Conservation (phyloP, 2,888 invertebrate species). For the Cataglyphis altisquamis region DNA sequence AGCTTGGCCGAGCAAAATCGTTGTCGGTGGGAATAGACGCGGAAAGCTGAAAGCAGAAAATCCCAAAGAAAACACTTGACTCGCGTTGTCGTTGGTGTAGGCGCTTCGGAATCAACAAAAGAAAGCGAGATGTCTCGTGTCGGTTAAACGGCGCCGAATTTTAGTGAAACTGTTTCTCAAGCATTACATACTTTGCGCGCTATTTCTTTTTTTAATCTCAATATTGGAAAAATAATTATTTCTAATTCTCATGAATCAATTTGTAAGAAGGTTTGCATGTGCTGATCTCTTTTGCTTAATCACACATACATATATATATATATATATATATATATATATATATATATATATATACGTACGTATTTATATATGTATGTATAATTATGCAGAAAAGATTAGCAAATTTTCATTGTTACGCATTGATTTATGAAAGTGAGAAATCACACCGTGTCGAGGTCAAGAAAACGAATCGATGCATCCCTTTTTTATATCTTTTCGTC, state of each 20-base stretch:
- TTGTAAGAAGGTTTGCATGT: not conserved
- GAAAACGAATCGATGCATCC: conserved; percentile 83
- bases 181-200: not conserved
- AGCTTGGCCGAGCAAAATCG: conserved; percentile 60
- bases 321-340: too few species aligned
- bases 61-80: conserved; percentile 83
- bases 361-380: not conserved
- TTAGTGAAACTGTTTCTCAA: conserved; percentile 20
- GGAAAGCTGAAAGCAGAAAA: conserved; percentile 78
- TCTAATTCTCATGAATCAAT: conserved; percentile 7
- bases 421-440: conserved; percentile 7
- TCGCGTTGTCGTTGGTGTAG: conserved; percentile 83
- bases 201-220: not conserved
- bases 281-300: not conserved
- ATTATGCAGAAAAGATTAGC: not conserved
- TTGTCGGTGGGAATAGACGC: conserved; percentile 54
- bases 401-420: conserved; percentile 6
- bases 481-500: conserved; percentile 78
- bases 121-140: conserved; percentile 43
- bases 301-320: not conserved
- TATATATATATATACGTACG: too few species aligned
- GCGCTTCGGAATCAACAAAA: conserved; percentile 62
- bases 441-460: conserved; percentile 81
- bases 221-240: not conserved
- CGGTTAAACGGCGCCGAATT: conserved; percentile 29